Evolutionary conservation across 2,113 vertebrate species (phyloP).

Genomic region (Drymodes brunneopygia): DNA sequence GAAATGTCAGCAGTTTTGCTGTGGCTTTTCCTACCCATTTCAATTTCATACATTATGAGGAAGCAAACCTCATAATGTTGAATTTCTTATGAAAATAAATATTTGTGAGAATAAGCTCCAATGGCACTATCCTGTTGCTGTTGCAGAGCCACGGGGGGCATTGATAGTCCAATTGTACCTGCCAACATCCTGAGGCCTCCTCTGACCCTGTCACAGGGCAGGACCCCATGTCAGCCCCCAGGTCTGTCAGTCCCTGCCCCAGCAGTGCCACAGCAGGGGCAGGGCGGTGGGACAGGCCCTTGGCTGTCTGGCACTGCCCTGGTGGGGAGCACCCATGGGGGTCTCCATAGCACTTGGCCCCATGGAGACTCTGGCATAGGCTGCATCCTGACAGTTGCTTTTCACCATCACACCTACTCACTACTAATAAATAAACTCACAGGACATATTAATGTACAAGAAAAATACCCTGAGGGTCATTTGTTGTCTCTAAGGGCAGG

Average conservation of each 20-base stretch:
- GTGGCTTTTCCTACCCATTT: conserved; percentile 1
- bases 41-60: background rate
- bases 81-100: background rate
- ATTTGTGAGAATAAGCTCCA: background rate
- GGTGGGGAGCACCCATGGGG: fast-evolving
- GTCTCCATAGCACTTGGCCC: background rate
- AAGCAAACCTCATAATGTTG: background rate
- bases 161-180: background rate
- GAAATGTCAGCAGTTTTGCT: conserved; percentile 30
- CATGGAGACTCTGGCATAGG: background rate
- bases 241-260: background rate
- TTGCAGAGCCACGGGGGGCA: background rate
- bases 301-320: background rate
- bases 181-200: fast-evolving
- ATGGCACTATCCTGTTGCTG: background rate
- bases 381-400: background rate
- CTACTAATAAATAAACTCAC: background rate
- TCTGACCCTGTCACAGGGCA: fast-evolving
- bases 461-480: fast-evolving
- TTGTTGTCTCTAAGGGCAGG: background rate
- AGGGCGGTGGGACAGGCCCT: background rate
- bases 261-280: background rate
- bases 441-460: background rate
- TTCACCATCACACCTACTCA: background rate
- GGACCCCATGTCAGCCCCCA: background rate